These are phyloP conservation scores for Graptemys geographica DNA, from an alignment of 2,797 vertebrate genomes.

Conservation along the genomic window DNA sequence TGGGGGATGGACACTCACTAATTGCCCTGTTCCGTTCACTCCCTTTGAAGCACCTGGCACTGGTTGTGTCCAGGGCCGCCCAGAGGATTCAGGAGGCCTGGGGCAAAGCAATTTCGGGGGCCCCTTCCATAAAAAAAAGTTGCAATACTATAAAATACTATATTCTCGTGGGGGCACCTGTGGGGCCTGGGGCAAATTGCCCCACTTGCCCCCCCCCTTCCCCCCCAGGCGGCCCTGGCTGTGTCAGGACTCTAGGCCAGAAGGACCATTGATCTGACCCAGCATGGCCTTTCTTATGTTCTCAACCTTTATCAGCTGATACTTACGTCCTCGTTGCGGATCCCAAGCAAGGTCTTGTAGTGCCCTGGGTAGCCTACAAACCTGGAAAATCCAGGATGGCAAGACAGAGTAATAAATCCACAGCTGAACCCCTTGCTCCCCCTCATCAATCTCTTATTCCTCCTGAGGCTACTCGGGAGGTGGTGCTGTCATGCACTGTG, in stretches of 20 bases:
- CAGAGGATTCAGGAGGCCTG: too few relatives aligned
- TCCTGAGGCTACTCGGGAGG: rapidly evolving
- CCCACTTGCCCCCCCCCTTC: too few relatives aligned
- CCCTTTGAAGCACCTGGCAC: too few relatives aligned
- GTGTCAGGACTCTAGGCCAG: neutral
- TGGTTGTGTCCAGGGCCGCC: too few relatives aligned
- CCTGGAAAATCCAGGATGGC: neutral
- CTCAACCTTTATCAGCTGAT: neutral
- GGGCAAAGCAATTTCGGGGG: too few relatives aligned
- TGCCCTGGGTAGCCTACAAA: conserved; percentile 71
- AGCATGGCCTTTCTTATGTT: neutral
- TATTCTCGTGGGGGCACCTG: too few relatives aligned
- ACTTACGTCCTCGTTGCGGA: conserved; percentile 65
- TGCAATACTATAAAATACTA: too few relatives aligned
- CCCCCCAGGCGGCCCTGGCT: too few relatives aligned
- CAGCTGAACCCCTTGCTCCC: too few relatives aligned
- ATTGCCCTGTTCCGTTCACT: neutral
- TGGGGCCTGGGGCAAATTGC: too few relatives aligned
- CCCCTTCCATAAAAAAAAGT: too few relatives aligned
- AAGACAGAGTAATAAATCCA: neutral
- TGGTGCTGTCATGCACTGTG: too few relatives aligned
- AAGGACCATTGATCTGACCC: neutral
- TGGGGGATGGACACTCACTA: neutral
- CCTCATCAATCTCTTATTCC: rapidly evolving
- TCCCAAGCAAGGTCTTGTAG: conserved; percentile 56